Conservation (phyloP, 2,888 invertebrate species). For the Bhutanitis thaidina region DNA sequence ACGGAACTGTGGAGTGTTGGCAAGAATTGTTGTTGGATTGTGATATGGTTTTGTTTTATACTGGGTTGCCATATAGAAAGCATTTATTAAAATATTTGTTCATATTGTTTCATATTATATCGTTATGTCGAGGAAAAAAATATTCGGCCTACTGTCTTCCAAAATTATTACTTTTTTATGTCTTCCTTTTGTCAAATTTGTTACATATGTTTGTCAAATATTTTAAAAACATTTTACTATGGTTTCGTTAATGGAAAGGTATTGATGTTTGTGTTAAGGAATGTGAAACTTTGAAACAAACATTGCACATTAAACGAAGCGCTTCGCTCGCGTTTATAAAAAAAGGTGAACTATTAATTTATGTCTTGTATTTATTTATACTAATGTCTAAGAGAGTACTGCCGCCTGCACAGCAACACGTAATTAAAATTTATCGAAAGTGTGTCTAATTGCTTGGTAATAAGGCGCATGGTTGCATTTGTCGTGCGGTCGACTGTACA, state of each 20-base stretch:
- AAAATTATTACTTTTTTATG: conserved; percentile 38
- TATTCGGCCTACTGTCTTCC: conserved; percentile 52
- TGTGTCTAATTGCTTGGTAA: not conserved
- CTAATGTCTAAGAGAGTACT: conserved; percentile 9
- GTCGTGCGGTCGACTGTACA: conserved; percentile 32
- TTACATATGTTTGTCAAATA: conserved; percentile 9
- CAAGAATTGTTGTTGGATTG: conserved; percentile 22
- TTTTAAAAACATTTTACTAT: conserved; percentile 5
- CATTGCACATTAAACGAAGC: conserved; percentile 53
- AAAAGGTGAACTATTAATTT: conserved; percentile 70
- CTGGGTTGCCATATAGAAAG: conserved; percentile 49
- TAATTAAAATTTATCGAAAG: not conserved
- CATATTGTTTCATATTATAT: conserved; percentile 21
- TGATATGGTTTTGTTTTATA: conserved; percentile 23
- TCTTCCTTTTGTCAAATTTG: conserved; percentile 38
- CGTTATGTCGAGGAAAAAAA: conserved; percentile 1
- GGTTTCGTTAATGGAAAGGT: not conserved
- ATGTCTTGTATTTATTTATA: conserved; percentile 60
- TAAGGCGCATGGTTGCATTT: conserved; percentile 31
- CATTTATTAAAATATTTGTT: conserved; percentile 38
- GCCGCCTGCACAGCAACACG: conserved; percentile 4
- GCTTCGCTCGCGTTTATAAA: conserved; percentile 58
- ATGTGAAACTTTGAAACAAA: conserved; percentile 40
- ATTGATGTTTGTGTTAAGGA: conserved; percentile 17
- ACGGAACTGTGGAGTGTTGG: conserved; percentile 21